Evolutionary conservation across 2,797 vertebrate genomes (phyloP).

Genomic region (Mus spretus): DNA sequence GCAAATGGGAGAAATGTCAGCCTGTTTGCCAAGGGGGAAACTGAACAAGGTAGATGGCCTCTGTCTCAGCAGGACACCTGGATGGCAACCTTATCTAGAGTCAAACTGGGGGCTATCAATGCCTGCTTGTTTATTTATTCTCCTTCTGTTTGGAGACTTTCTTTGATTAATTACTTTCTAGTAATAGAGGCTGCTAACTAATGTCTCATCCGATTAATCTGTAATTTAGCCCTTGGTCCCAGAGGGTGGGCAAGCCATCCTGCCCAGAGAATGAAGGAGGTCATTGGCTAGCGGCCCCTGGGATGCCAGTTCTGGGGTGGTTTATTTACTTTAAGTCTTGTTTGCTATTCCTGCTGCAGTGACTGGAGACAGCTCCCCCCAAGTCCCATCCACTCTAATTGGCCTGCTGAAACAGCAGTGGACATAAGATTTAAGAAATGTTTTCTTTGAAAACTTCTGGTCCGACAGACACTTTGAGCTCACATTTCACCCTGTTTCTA

Average conservation of each 20-base stretch:
- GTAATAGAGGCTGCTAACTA: slow-evolving; percentile 91
- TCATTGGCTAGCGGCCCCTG: slow-evolving; percentile 87
- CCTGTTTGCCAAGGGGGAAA: slow-evolving; percentile 85
- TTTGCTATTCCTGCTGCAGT: slow-evolving; percentile 94
- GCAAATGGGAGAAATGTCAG: slow-evolving; percentile 87
- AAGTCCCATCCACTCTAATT: slow-evolving; percentile 91
- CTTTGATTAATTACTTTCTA: slow-evolving; percentile 92
- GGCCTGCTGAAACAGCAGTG: slow-evolving; percentile 88
- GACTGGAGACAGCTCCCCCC: slow-evolving; percentile 92
- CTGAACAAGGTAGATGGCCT: slow-evolving; percentile 88
- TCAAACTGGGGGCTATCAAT: slow-evolving; percentile 87
- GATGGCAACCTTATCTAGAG: slow-evolving; percentile 88
- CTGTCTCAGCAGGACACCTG: slow-evolving; percentile 90
- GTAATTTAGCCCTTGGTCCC: slow-evolving; percentile 82
- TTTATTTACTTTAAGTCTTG: slow-evolving; percentile 95
- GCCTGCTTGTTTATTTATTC: slow-evolving; percentile 91
- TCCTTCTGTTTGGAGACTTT: slow-evolving; percentile 92
- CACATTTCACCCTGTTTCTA: slow-evolving; percentile 92
- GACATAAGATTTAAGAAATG: slow-evolving; percentile 92
- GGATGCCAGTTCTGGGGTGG: slow-evolving; percentile 86
- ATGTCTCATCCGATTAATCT: slow-evolving; percentile 92
- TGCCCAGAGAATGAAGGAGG: slow-evolving; percentile 84
- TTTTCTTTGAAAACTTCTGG: slow-evolving; percentile 97
- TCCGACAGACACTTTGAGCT: slow-evolving; percentile 93
- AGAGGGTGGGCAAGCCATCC: slow-evolving; percentile 84